A percentile compares a stretch with the other conserved stretches of the same genome.
Conservation (phyloP, 2,797 vertebrate species). For the Ambastaia sidthimunki region DNA sequence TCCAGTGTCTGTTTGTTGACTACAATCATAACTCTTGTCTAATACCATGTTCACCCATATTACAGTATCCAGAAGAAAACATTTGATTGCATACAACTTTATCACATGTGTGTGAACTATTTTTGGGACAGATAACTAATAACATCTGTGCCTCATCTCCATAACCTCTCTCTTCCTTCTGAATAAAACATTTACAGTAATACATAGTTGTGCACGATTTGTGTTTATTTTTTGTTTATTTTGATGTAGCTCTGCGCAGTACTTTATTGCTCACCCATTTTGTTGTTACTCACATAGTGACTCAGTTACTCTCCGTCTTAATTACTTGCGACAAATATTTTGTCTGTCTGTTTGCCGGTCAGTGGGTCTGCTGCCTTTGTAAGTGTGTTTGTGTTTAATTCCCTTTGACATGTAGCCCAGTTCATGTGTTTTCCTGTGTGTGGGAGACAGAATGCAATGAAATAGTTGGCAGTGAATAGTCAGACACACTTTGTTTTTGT, state of each 20-base stretch:
- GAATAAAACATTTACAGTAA: slow-evolving; percentile 9
- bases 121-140: slow-evolving; percentile 13
- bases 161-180: slow-evolving; percentile 13
- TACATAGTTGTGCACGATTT: background rate
- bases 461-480: slow-evolving; percentile 6
- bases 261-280: no score
- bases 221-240: background rate
- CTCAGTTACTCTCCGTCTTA: background rate
- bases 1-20: background rate
- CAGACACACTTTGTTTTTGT: background rate
- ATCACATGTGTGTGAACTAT: slow-evolving; percentile 25
- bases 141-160: slow-evolving; percentile 42
- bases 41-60: background rate
- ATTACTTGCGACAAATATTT: slow-evolving; percentile 31
- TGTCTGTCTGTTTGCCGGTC: slow-evolving; percentile 29
- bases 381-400: slow-evolving; percentile 17
- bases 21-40: background rate
- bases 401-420: background rate
- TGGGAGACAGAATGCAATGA: slow-evolving; percentile 15
- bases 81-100: background rate
- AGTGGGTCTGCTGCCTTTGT: background rate
- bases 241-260: background rate
- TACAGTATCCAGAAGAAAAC: background rate
- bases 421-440: background rate
- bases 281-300: background rate